Conservation (phyloP, 2,888 invertebrate genomes). For the Rambutsinella grinnellia region DNA sequence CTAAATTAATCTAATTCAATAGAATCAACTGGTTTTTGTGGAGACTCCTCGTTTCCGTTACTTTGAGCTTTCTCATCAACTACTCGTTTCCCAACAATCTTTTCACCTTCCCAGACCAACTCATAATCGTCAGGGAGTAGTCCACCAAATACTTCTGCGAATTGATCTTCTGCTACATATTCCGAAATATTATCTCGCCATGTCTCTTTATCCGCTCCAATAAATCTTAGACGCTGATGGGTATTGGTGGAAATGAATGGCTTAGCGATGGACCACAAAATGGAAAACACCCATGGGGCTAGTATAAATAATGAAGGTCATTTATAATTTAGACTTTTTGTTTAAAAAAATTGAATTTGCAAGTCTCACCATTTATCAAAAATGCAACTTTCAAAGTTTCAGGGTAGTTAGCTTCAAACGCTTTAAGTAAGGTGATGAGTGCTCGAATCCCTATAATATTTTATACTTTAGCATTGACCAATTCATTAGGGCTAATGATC, state of each 20-base stretch:
- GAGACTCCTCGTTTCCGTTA: neutral
- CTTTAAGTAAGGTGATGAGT: conserved; percentile 28
- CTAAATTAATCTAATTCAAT: conserved; percentile 33
- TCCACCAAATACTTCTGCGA: conserved; percentile 31
- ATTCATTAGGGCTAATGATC: neutral
- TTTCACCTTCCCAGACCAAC: conserved; percentile 22
- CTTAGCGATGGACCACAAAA: conserved; percentile 34
- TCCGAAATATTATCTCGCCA: conserved; percentile 32
- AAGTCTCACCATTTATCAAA: conserved; percentile 20
- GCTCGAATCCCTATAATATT: conserved; percentile 22
- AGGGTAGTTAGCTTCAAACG: conserved; percentile 36
- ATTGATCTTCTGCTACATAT: conserved; percentile 32
- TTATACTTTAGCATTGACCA: neutral
- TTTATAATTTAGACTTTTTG: neutral
- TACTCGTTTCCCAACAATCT: neutral
- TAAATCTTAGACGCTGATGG: conserved; percentile 23
- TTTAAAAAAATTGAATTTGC: neutral
- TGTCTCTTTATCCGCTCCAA: conserved; percentile 17
- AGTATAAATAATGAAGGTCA: neutral
- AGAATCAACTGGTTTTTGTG: conserved; percentile 20
- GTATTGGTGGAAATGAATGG: conserved; percentile 38
- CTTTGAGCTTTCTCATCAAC: neutral
- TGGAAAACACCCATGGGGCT: conserved; percentile 43
- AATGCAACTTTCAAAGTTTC: conserved; percentile 33
- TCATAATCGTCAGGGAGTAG: conserved; percentile 15